Base-by-base conservation (phyloP, 2,797 vertebrate genomes). In the Cheirogaleus major region DNA sequence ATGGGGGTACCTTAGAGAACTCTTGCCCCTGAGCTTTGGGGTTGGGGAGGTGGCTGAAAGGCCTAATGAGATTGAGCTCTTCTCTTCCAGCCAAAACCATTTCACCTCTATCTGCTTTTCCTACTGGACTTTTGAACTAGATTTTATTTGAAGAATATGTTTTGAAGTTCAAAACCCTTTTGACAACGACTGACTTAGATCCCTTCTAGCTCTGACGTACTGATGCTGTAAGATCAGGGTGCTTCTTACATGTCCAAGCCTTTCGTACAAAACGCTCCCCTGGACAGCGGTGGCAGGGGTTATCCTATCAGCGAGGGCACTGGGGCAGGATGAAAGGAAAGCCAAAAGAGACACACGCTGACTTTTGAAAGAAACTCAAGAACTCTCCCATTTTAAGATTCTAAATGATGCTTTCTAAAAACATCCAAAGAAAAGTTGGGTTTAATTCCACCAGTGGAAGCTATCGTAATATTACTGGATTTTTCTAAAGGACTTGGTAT, bases 401-500 rank as follows among this genome's bases (percentile, higher is more conserved):
- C 41, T 67, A 65, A 70, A 55, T 67, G 41, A 55, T 45, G 30
- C 20, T 67, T 70, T 45, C 79, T 73, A 59, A 55, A 80, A 93
- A 63, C 12, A 23, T 18, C 4, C 0, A 41, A 50, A 95, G 86
- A 52, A 83, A 96, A 93, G 86, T 55, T 91, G 89, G 73, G 32
- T 88, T 97, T 90, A 10, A 85, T 93, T 94, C 89, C 79, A 67
- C 95, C 79, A 95, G 83, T 95, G 76, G 55, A 95, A 96, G 93
- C 93, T 96, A 93, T 52, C 78, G 90, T 61, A 90, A 98, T 93
- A 93, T 97, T 97, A 97, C 75, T 95, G 78, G 91, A 92, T 95
- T 92, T 97, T 91, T 97, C 98, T 96, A 90, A 96, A 97, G 95
- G 97, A 98, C 97, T 95, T 97, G 95, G 95, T 98, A 91, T 97